These are phyloP conservation scores for Drosophila imparisetae DNA, from an alignment of 2,888 invertebrate species.

Conservation along the genomic window DNA sequence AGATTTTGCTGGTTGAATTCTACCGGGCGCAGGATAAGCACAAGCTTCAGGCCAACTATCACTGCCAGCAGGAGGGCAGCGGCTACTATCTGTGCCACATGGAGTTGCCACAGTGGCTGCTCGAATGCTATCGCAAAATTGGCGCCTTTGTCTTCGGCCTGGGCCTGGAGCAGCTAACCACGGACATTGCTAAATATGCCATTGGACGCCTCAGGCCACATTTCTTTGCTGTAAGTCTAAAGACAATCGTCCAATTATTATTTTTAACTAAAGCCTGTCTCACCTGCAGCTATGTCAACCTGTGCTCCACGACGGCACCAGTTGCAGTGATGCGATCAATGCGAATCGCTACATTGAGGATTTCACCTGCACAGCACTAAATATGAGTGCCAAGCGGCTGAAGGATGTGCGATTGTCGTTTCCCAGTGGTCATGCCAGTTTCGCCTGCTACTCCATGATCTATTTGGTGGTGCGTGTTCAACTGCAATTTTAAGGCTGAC, in stretches of 20 bases:
- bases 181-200: constrained; percentile 96
- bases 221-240: constrained; percentile 90
- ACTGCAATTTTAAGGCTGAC: background rate
- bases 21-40: constrained; percentile 80
- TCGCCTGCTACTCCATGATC: constrained; percentile 93
- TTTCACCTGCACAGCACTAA: constrained; percentile 87
- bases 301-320: constrained; percentile 85
- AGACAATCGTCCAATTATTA: background rate
- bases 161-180: constrained; percentile 92
- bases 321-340: constrained; percentile 87
- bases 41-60: constrained; percentile 67
- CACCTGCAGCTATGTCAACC: constrained; percentile 91
- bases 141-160: constrained; percentile 95
- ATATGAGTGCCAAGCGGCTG: constrained; percentile 86
- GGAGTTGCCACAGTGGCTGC: constrained; percentile 89
- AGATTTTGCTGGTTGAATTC: constrained; percentile 91
- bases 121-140: constrained; percentile 90
- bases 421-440: constrained; percentile 96
- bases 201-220: constrained; percentile 97
- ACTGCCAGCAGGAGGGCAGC: constrained; percentile 69
- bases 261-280: background rate
- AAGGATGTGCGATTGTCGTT: constrained; percentile 94
- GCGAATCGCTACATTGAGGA: constrained; percentile 89
- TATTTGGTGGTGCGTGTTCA: constrained; percentile 90
- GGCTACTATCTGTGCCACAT: constrained; percentile 86